These are phyloP conservation scores for Momotus momota DNA, from an alignment of 2,797 vertebrate genomes.

Conservation along the genomic window DNA sequence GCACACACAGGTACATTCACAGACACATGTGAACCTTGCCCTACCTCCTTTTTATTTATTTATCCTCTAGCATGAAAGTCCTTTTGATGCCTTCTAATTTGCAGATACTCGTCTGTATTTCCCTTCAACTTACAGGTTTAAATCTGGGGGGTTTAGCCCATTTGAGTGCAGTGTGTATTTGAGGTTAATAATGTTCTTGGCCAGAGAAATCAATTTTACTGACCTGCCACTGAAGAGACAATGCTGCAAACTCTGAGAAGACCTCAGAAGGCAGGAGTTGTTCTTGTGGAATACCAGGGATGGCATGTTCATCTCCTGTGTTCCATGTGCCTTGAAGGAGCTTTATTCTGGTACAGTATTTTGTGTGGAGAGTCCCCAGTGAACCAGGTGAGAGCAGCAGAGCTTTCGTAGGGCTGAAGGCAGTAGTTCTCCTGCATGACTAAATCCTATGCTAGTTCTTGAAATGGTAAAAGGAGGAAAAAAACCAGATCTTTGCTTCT, in stretches of 20 bases:
- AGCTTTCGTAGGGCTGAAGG: not conserved
- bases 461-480: not conserved
- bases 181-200: not conserved
- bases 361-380: not conserved
- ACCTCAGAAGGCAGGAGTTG: not conserved
- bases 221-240: not conserved
- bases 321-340: not conserved
- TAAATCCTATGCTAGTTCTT: not conserved
- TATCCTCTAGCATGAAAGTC: not conserved
- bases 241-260: not conserved
- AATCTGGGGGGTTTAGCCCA: not conserved
- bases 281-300: not conserved
- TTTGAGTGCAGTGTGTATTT: not conserved
- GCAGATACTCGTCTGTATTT: not conserved
- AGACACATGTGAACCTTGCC: not conserved
- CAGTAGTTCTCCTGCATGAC: not conserved
- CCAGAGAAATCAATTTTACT: not conserved
- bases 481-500: not conserved
- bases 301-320: rapidly evolving
- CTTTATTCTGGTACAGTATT: not conserved
- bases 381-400: not conserved
- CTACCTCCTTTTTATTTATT: not conserved
- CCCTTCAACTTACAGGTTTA: not conserved
- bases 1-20: not conserved
- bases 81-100: not conserved